Evolutionary conservation across 2,888 invertebrate species (phyloP), one percentile per base, ranked within the genome.

Genomic region (Nephrocerus scutellatus): DNA sequence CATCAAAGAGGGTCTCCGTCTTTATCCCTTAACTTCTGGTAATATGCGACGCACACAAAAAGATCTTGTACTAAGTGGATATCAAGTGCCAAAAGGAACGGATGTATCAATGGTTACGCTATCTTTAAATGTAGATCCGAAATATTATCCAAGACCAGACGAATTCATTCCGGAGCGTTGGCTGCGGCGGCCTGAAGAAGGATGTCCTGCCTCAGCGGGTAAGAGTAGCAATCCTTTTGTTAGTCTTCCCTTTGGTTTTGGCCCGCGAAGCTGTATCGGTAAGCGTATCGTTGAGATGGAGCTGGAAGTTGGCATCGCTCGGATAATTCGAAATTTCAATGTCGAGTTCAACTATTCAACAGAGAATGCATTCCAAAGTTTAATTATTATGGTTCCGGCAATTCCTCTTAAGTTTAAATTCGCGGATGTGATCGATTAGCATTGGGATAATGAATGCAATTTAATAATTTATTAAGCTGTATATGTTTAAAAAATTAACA

Each of bases 151-250:
- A 0, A 67, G 73, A 5, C 68, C 81, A 1, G 56, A 70, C 0
- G 72, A 77, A 46, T 88, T 75, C 56, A 58, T 79, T 18, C 88
- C 88, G 0, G 85, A 87, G 56, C 70, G 89, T 22, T 89, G 87
- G 88, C 39, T 73, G 12, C 50, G 60, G n/a, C n/a, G n/a, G 12
- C n/a, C 8, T 19, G 10, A 20, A n/a, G n/a, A n/a, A n/a, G n/a
- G n/a, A n/a, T n/a, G n/a, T n/a, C n/a, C n/a, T n/a, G n/a, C n/a
- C n/a, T n/a, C n/a, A n/a, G n/a, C n/a, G n/a, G 12, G 19, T 10
- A 59, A 53, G 28, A 8, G 40, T 0, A 51, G 44, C 3, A 53
- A 55, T 43, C 62, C 62, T 0, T 67, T 66, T 34, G 34, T 58
- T 1, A 62, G 55, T 36, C 56, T 79, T 41, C 82, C 82, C 0